Evolutionary conservation across 2,113 vertebrate species (phyloP), one percentile per base, ranked within the genome.

Genomic region (Picathartes gymnocephalus): DNA sequence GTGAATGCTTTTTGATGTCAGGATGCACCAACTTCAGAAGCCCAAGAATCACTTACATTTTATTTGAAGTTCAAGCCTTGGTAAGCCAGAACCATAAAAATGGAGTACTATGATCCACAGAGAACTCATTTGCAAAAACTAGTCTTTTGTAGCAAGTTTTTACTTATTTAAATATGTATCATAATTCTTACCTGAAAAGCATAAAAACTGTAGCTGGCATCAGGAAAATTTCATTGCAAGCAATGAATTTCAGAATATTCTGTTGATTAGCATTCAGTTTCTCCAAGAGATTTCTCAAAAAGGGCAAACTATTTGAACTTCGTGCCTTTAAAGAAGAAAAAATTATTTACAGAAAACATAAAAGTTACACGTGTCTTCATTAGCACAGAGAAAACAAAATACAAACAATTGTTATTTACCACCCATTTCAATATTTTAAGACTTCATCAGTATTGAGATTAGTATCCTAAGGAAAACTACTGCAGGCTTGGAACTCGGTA

Each of bases 161-260:
- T 20, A 79, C 53, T 68, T 71, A 33, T 70, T 58, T 72, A 87
- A 84, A 61, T 45, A 86, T 24, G 72, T 68, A 81, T 56, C 11
- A 48, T 54, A 81, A 86, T 88, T 95, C 97, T 96, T 98, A 99
- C 99, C 99, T 99, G 98, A 99, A 99, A 24, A 99, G 99, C 99
- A 99, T 99, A 95, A 99, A 99, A 91, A 99, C 98, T 23, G 99
- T 99, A 77, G 99, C 99, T 56, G 99, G 99, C 99, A 99, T 99
- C 96, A 99, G 97, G 95, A 99, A 99, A 85, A 99, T 99, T 98
- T 99, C 99, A 96, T 99, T 99, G 96, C 99, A 99, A 95, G 99
- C 99, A 58, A 99, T 99, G 93, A 99, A 99, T 97, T 99, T 99
- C 68, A 99, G 97, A 95, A 99, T 99, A 96, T 99, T 99, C 96